These are phyloP conservation scores for Candoia aspera DNA, from an alignment of 2,113 vertebrate genomes.

Conservation along the genomic window DNA sequence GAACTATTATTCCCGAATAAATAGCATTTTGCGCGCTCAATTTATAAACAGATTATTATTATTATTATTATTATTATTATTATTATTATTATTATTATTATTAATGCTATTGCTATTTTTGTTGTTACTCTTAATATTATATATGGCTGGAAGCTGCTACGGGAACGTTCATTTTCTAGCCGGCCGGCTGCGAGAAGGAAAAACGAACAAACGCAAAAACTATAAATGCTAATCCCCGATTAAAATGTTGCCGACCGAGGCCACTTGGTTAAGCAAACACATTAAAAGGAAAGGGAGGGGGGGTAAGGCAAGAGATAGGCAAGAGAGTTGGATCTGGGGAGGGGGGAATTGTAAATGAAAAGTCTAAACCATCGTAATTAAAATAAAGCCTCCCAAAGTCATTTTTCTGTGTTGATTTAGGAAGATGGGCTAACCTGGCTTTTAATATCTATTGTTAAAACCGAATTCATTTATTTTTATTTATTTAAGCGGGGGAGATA, in stretches of 20 bases:
- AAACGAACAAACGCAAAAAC: not conserved
- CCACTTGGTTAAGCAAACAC: not conserved
- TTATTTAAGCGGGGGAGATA: not conserved
- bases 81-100: not conserved
- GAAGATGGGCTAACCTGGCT: not conserved
- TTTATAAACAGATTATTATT: not conserved
- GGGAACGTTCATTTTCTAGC: not conserved
- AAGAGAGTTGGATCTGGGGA: not conserved
- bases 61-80: not conserved
- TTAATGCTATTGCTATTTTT: not conserved
- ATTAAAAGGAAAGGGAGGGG: not conserved
- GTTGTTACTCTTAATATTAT: not conserved
- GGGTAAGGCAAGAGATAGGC: not conserved
- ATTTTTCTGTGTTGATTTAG: not conserved
- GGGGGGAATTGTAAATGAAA: not conserved
- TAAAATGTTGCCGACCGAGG: not conserved
- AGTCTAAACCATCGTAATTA: not conserved
- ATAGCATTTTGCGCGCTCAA: not conserved
- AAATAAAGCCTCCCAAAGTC: not conserved
- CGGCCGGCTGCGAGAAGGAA: not conserved
- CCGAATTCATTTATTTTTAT: not conserved
- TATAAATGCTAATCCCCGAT: not conserved
- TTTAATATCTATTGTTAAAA: not conserved
- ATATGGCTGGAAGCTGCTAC: not conserved
- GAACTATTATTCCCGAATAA: not conserved